Evolutionary conservation across 2,888 invertebrate species (phyloP), one percentile per base, ranked within the genome.

Genomic region (Drosophila pegasa): DNA sequence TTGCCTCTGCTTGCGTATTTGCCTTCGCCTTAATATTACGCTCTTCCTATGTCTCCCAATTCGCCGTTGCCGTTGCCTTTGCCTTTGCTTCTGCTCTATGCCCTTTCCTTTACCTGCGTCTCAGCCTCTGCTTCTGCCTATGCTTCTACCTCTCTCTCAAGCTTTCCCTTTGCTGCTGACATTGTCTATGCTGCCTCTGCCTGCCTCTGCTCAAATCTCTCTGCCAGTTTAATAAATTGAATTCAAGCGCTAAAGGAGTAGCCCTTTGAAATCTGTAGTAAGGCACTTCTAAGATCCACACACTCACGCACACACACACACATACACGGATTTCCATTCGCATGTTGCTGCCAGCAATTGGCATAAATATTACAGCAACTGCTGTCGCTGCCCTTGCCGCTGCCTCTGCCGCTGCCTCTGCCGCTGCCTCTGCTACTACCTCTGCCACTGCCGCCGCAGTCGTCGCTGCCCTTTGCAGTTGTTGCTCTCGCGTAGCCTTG

Each of bases 351-450:
- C 68, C 54, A 68, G 67, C 85, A 89, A 86, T 86, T 86, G 85
- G 86, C 85, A 86, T 86, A 86, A 86, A 86, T 86, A 86, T 86
- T 89, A 73, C 81, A 78, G 84, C 89, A 81, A 25, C 43, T 88
- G 88, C 80, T 82, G 87, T 40, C 40, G 38, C 48, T 31, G 59
- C 35, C 55, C 75, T 76, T 31, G 51, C 61, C 22, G 58, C 45
- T 37, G 27, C 43, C 12, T 31, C 57, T 31, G 54, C 31, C 14
- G 52, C 37, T 61, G 79, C 84, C 80, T n/a, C 80, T 82, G 87
- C 45, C 40, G 38, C 48, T 31, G 59, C 35, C 55, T 75, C 80
- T 31, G 51, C 61, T 27, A 54, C 45, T 37, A 22, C 43, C 12
- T 31, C 57, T 31, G 54, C 31, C 14, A n/a, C n/a, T n/a, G n/a